Conservation (phyloP, 1,140 invertebrate genomes). For the Brachionus plicatilis region DNA sequence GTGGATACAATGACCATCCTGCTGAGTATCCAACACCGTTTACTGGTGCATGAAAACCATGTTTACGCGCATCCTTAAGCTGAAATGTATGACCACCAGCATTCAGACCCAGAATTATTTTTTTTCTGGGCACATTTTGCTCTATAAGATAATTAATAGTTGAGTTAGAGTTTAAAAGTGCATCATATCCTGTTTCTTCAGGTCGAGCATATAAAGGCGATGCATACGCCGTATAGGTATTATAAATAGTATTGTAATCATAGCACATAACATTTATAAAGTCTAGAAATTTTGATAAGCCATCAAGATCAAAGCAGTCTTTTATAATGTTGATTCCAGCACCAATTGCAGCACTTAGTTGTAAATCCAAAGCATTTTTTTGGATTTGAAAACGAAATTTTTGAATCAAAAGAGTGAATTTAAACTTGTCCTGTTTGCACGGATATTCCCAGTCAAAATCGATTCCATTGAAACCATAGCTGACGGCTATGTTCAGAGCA, state of each 20-base stretch:
- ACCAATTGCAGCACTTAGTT: background rate
- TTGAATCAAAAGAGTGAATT: background rate
- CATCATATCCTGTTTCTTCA: background rate
- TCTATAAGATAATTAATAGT: background rate
- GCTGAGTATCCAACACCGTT: background rate
- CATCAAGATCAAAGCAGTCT: background rate
- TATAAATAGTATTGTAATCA: slow-evolving; percentile 28
- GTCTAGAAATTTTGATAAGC: background rate
- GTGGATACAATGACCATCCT: background rate
- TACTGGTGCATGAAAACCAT: background rate
- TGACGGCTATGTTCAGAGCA: background rate
- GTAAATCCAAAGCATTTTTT: background rate
- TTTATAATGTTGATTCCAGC: background rate
- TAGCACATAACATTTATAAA: background rate
- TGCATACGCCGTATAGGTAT: background rate
- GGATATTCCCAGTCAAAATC: slow-evolving; percentile 38
- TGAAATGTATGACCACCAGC: slow-evolving; percentile 20
- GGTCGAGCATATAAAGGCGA: background rate
- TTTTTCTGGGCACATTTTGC: background rate
- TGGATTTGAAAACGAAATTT: background rate
- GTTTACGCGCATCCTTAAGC: background rate
- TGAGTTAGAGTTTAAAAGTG: background rate
- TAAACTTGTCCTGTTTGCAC: background rate
- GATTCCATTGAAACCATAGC: background rate
- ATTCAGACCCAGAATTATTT: background rate